Base-by-base conservation (phyloP, 2,797 vertebrate genomes). In the Anabacerthia variegaticeps region DNA sequence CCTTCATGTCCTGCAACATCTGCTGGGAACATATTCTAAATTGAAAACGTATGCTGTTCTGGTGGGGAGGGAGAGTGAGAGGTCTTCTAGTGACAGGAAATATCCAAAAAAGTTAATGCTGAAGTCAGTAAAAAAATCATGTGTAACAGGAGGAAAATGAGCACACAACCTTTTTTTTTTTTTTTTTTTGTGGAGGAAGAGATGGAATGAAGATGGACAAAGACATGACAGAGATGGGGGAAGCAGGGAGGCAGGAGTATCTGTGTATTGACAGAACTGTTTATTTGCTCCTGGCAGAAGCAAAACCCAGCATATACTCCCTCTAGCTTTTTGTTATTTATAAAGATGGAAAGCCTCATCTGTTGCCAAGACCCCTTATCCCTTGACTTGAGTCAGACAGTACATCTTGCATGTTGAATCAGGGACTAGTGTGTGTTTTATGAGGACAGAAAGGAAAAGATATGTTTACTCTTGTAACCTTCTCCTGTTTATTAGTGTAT, bases 1-100 rank as follows among this genome's bases (percentile, higher is more conserved):
- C 83, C 71, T 92, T 92, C 85, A 89, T 75, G 85, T 95, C 89
- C 93, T 93, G 83, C 63, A 96, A 81, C 86, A 97, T 98, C 97
- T 97, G 95, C 83, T 96, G 91, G 91, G 95, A 97, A 96, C 88
- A 95, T 68, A 97, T 89, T 95, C 76, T 97, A 98, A 98, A 98
- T 96, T 96, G 94, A 94, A 98, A 98, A 97, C 85, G 37, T 96
- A 92, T 96, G 97, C 39, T 93, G 54, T 73, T 79, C 61, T 66
- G 67, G 75, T 71, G 43, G 43, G 81, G 88, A 95, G 73, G 79
- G 92, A 93, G 93, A 84, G 24, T 28, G 81, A 95, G 77, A 85
- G 37, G 48, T 89, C 88, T 94, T 94, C 56, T 22, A 95, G 72
- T 96, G 93, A 89, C 88, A 97, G 90, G 93, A 97, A 96, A 63